phyloP scores from a whole-genome alignment of 2,113 vertebrate species.

The Tyto alba region DNA sequence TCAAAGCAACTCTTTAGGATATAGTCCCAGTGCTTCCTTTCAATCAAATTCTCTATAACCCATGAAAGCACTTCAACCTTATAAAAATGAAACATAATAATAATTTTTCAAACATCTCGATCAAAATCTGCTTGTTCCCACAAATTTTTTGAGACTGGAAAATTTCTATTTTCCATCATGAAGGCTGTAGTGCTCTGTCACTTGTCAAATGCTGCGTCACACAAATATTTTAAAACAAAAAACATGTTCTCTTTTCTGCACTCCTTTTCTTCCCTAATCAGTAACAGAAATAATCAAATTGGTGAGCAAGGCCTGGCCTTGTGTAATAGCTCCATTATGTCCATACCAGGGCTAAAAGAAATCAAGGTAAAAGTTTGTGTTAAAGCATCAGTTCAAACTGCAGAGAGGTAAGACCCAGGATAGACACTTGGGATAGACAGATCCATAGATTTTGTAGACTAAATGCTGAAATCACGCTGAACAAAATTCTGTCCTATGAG shows the following conservation, averaged over 20 bases:
- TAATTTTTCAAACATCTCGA: constrained; percentile 5
- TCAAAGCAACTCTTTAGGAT: neutral
- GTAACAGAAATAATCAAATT: neutral
- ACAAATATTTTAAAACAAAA: neutral
- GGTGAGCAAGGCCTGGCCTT: neutral
- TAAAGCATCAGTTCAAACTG: neutral
- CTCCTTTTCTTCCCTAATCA: neutral
- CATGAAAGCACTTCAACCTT: neutral
- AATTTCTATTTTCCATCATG: neutral
- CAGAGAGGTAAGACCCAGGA: neutral
- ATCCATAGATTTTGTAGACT: neutral
- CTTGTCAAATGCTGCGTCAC: neutral
- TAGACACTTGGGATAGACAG: neutral
- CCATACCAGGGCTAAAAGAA: neutral
- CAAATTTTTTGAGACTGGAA: neutral
- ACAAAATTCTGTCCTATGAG: neutral
- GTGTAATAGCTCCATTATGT: neutral
- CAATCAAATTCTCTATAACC: neutral
- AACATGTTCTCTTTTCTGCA: neutral
- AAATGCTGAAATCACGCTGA: neutral
- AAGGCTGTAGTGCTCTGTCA: neutral
- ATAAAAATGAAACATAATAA: neutral
- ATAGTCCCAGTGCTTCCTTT: neutral
- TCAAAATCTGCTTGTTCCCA: neutral
- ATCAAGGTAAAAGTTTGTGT: neutral